A percentile compares a stretch with the other conserved stretches of the same genome.
Conservation (phyloP, 2,888 invertebrate genomes). For the Pyrrhosoma nymphula region DNA sequence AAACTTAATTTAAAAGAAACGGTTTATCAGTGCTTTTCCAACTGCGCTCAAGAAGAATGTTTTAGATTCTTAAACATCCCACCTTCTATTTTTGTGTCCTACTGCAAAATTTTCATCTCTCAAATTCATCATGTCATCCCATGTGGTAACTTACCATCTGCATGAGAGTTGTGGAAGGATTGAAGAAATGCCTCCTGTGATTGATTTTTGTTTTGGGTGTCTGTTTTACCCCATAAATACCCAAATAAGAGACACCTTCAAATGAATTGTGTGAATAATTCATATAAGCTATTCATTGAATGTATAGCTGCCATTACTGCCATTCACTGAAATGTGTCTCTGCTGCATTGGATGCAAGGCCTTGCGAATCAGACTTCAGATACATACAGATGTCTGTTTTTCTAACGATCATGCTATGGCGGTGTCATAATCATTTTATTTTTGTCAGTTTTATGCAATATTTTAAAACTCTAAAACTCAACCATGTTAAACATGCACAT, state of each 20-base stretch:
- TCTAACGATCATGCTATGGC: background rate
- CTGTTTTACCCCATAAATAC: background rate
- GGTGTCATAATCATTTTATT: background rate
- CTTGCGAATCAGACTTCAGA: background rate
- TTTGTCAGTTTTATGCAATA: background rate
- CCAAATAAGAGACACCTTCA: background rate
- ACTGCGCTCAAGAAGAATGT: background rate
- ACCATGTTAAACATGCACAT: background rate
- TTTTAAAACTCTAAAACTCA: background rate
- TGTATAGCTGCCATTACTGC: background rate
- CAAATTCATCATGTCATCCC: background rate
- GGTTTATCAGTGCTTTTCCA: background rate
- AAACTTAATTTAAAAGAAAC: background rate
- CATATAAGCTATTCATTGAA: background rate
- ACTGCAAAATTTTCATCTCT: background rate
- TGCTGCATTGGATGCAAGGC: background rate
- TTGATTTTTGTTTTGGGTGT: background rate
- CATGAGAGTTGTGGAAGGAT: background rate
- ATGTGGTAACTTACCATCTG: background rate
- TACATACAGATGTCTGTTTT: background rate
- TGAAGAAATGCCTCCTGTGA: background rate
- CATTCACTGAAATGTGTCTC: background rate
- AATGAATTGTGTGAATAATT: background rate
- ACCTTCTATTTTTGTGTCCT: conserved; percentile 23
- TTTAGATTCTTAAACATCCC: background rate